Conservation (phyloP, 2,888 invertebrate genomes). For the Drosophila parthenogenetica region DNA sequence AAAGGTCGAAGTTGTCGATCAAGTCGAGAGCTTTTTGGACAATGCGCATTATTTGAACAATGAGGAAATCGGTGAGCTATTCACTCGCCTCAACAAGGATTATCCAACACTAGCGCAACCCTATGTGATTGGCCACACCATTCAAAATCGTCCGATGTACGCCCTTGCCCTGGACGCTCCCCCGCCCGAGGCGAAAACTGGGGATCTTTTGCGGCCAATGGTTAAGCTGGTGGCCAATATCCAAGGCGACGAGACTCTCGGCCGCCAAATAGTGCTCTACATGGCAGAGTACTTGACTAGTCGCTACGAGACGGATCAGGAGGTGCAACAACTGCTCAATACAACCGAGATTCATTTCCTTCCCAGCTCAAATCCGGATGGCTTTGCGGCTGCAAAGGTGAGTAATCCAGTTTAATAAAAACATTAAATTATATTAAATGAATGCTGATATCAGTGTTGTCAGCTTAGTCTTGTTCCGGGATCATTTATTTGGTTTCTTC, state of each 20-base stretch:
- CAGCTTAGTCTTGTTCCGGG: too few relatives aligned
- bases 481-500: too few relatives aligned
- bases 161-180: conserved; percentile 88
- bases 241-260: conserved; percentile 97
- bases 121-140: conserved; percentile 93
- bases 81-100: conserved; percentile 87
- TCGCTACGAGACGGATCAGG: conserved; percentile 88
- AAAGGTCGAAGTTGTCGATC: conserved; percentile 58
- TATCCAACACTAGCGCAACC: conserved; percentile 90
- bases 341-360: conserved; percentile 96
- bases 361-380: conserved; percentile 99
- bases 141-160: conserved; percentile 91
- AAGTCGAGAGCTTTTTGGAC: conserved; percentile 72
- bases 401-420: conserved; percentile 41
- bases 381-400: conserved; percentile 93
- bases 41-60: conserved; percentile 89
- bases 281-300: conserved; percentile 92
- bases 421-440: neutral
- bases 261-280: conserved; percentile 92
- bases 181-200: conserved; percentile 85
- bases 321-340: conserved; percentile 88
- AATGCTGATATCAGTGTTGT: neutral
- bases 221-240: conserved; percentile 97
- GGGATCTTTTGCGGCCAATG: conserved; percentile 90
- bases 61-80: conserved; percentile 88